phyloP scores from a whole-genome alignment of 2,113 vertebrate species.

The Hipposideros armiger region DNA sequence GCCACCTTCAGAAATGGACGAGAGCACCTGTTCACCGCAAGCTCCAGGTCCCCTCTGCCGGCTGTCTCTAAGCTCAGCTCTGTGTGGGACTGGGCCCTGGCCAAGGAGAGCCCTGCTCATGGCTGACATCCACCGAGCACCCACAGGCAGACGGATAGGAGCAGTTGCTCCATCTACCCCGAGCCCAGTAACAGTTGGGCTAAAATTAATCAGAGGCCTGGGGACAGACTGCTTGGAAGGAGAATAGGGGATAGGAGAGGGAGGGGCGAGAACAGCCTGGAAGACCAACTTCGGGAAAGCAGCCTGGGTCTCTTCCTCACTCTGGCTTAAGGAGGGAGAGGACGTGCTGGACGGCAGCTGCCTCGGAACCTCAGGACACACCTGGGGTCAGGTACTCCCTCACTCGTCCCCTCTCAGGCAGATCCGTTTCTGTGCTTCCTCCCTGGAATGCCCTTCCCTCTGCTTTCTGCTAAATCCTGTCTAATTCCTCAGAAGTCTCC shows the following conservation, averaged over 20 bases:
- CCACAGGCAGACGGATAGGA: neutral
- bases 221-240: neutral
- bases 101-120: neutral
- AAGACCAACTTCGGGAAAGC: constrained; percentile 6
- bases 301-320: neutral
- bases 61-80: neutral
- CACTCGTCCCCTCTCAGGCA: neutral
- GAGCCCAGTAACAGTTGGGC: neutral
- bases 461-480: neutral
- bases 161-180: neutral
- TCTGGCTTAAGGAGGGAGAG: neutral
- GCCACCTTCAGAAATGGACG: neutral
- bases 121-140: neutral
- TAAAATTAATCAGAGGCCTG: constrained; percentile 38
- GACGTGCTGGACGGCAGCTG: neutral
- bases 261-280: neutral
- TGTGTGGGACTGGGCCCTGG: neutral
- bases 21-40: neutral
- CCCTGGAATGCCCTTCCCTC: neutral
- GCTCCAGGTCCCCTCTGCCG: neutral
- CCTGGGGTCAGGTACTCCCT: neutral
- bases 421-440: neutral
- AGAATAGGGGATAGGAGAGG: neutral
- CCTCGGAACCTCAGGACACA: neutral
- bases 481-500: neutral